Evolutionary conservation across 92 coral and sea anemone genomes (phyloP).

Genomic region (Phenganax subtilis): DNA sequence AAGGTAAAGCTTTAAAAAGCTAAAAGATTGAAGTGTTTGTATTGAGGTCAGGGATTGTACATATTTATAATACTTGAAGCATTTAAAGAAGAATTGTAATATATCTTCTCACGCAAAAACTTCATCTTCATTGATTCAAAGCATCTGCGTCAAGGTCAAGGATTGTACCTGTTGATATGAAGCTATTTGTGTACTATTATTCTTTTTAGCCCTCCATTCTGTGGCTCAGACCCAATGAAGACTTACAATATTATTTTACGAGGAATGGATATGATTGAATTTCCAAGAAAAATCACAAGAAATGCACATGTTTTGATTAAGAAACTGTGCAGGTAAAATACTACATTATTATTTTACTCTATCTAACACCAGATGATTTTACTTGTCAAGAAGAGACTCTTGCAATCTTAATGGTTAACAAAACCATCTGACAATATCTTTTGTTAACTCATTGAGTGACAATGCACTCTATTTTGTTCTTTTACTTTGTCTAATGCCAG

Average conservation of each 20-base stretch:
- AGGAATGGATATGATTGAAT: constrained; percentile 97
- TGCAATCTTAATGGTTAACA: too few species aligned
- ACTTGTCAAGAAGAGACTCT: too few species aligned
- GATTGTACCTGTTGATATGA: neutral
- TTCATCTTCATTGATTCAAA: too few species aligned
- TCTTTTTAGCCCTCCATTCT: constrained; percentile 77
- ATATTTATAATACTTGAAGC: too few species aligned
- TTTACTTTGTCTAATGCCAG: too few species aligned
- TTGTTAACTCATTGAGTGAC: neutral
- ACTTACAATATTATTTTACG: constrained; percentile 92
- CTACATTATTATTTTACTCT: neutral
- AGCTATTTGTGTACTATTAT: neutral
- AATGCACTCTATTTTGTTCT: too few species aligned
- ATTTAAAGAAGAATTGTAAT: too few species aligned
- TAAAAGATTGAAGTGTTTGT: neutral
- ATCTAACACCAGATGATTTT: too few species aligned
- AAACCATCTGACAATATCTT: neutral
- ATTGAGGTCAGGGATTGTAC: too few species aligned
- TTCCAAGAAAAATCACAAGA: constrained; percentile 85
- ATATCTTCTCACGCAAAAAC: too few species aligned
- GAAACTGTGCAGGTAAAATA: constrained; percentile 86
- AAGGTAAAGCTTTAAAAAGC: constrained; percentile 56
- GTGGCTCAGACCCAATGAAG: constrained; percentile 99
- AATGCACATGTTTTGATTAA: constrained; percentile 89
- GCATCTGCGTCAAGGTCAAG: too few species aligned